Evolutionary conservation across 2,888 invertebrate species (phyloP), one percentile per base, ranked within the genome.

Genomic region (Brenthis ino): DNA sequence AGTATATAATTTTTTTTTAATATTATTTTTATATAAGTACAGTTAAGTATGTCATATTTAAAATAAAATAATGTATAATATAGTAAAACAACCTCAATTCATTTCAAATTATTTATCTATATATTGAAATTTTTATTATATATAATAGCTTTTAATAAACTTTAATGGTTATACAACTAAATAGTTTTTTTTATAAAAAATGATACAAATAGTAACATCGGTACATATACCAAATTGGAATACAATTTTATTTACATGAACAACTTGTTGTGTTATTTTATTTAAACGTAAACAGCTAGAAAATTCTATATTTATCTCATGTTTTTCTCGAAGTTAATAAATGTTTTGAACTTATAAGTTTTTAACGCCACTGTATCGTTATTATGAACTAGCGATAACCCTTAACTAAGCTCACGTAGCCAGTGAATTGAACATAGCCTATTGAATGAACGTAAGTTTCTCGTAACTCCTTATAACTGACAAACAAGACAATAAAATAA

Each of bases 1-100:
- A 14, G 33, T 53, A n/a, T 63, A 53, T 43, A 63, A 20, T 63
- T 63, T 53, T 33, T 63, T 24, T 16, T 28, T 4, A 37, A 51
- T 16, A 37, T 51, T 51, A 51, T 33, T 6, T 33, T 43, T 57
- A 2, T 57, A 47, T 57, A 58, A 58, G 14, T 14, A 28, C 28
- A 28, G 28, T 28, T 28, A 8, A 11, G 12, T 50, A 28, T 50
- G 12, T 60, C 5, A 28, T n/a, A 14, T 28, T 28, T 6, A 57
- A 37, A 57, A 37, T 28, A 43, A 43, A 43, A 8, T 8, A 28
- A 28, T 28, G 28, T 20, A 20, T 20, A 11, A 43, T 43, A 43
- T 11, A 43, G 8, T 1, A 37, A 37, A 8, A 37, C 8, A 8
- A 8, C 1, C 37, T 8, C 4, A 28, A 8, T 43, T 43, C 0